Evolutionary conservation across 2,888 invertebrate species (phyloP), one percentile per base, ranked within the genome.

Genomic region (Metalampra italica): DNA sequence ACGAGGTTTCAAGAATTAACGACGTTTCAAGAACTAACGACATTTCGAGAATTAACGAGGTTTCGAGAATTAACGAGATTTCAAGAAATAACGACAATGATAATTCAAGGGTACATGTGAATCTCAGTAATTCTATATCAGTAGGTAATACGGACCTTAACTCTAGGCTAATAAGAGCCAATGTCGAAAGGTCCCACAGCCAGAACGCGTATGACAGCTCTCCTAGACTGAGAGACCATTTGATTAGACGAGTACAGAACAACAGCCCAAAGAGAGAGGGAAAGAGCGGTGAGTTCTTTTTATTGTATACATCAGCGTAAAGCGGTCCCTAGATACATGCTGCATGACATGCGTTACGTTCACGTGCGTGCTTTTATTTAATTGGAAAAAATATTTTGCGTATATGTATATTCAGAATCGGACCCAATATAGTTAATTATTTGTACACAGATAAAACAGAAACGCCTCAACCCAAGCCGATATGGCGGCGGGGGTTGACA

Each of bases 401-500:
- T n/a, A n/a, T n/a, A n/a, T n/a, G n/a, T n/a, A n/a, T n/a, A n/a
- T n/a, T n/a, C n/a, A n/a, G n/a, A n/a, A n/a, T n/a, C n/a, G n/a
- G n/a, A n/a, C n/a, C n/a, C n/a, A n/a, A n/a, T n/a, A n/a, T n/a
- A n/a, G n/a, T n/a, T 22, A 22, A 22, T 22, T 22, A 22, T 22
- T 22, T 22, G 2, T 22, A 61, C 70, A 12, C 59, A 84, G 84
- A 84, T 3, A 80, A 68, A 46, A 43, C 65, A 0, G 82, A 83
- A 34, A 47, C 57, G 0, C 43, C 30, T 0, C 76, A 68, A 12
- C 53, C 66, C 0, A 88, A 87, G 43, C 87, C 85, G 0, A 83
- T 89, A 30, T 89, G 90, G 86, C 83, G 76, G 59, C 68, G 90
- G 0, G 90, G 90, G 0, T 49, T 90, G 0, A 90, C 90, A 0